Conservation (phyloP, 2,113 vertebrate species). For the Etheostoma spectabile region DNA sequence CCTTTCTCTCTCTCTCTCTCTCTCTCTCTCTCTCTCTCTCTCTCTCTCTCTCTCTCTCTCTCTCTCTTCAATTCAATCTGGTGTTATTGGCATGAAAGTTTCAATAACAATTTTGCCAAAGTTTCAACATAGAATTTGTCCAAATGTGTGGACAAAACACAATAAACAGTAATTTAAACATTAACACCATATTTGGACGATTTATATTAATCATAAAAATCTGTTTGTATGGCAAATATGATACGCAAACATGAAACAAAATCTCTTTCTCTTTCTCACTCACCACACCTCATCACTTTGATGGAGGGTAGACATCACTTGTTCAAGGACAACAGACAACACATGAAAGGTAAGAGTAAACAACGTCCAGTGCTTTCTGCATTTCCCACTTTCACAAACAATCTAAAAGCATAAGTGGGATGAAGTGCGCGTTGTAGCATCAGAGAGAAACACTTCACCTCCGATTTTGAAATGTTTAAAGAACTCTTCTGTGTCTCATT, state of each 20-base stretch:
- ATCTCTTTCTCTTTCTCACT: neutral
- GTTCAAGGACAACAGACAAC: constrained; percentile 56
- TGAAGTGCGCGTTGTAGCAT: constrained; percentile 5
- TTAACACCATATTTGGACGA: too few relatives aligned
- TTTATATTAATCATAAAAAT: too few relatives aligned
- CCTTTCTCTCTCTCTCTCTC: neutral
- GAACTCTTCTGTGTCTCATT: constrained; percentile 16
- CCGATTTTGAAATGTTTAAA: constrained; percentile 26
- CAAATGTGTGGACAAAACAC: too few relatives aligned
- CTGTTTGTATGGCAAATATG: too few relatives aligned
- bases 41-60: neutral
- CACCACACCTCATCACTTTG: constrained; percentile 26
- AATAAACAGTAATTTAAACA: too few relatives aligned
- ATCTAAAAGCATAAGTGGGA: constrained; percentile 36
- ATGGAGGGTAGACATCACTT: constrained; percentile 31
- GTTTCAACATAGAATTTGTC: too few relatives aligned
- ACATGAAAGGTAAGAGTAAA: constrained; percentile 48
- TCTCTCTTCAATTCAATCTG: neutral
- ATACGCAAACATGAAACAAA: too few relatives aligned
- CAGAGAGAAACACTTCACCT: constrained; percentile 35
- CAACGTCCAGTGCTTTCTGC: constrained; percentile 29
- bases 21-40: neutral
- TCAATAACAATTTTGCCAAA: too few relatives aligned
- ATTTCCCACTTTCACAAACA: constrained; percentile 28
- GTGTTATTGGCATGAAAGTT: too few relatives aligned